Conservation (phyloP, 2,113 vertebrate genomes). For the Melanocharis versteri region DNA sequence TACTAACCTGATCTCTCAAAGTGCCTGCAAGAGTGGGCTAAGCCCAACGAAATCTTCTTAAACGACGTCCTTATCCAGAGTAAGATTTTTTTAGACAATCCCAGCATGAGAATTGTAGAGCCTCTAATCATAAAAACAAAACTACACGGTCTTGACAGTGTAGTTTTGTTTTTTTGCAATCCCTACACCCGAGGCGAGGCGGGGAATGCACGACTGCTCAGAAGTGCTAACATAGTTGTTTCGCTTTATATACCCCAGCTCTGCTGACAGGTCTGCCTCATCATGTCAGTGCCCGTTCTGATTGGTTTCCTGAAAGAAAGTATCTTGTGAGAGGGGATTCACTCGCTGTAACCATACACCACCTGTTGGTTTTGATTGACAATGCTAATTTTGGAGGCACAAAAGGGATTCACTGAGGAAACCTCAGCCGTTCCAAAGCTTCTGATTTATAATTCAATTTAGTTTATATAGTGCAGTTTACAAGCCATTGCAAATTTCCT, state of each 20-base stretch:
- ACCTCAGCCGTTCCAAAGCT: neutral
- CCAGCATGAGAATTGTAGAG: slow-evolving; percentile 88
- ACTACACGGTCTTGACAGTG: slow-evolving; percentile 89
- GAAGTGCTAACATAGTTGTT: slow-evolving; percentile 76
- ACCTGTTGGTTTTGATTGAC: slow-evolving; percentile 75
- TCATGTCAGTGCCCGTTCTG: slow-evolving; percentile 31
- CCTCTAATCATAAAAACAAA: slow-evolving; percentile 91
- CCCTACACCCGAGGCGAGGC: slow-evolving; percentile 99
- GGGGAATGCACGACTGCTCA: slow-evolving; percentile 98
- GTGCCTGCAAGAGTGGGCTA: slow-evolving; percentile 88
- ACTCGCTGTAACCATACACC: slow-evolving; percentile 72
- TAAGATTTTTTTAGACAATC: slow-evolving; percentile 81
- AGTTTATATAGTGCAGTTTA: neutral
- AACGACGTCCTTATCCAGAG: slow-evolving; percentile 89
- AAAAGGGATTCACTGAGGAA: slow-evolving; percentile 58
- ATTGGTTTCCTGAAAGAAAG: slow-evolving; percentile 78
- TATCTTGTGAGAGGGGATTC: slow-evolving; percentile 72
- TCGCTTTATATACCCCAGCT: slow-evolving; percentile 87
- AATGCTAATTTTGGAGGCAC: slow-evolving; percentile 72
- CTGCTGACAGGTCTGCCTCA: slow-evolving; percentile 74
- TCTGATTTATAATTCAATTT: neutral
- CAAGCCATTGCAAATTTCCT: neutral
- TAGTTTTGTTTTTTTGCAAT: slow-evolving; percentile 98
- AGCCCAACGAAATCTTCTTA: slow-evolving; percentile 83
- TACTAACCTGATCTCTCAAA: slow-evolving; percentile 93